These are phyloP conservation scores for Pemphigus obesinymphae DNA, from an alignment of 1,140 invertebrate genomes.

Conservation along the genomic window DNA sequence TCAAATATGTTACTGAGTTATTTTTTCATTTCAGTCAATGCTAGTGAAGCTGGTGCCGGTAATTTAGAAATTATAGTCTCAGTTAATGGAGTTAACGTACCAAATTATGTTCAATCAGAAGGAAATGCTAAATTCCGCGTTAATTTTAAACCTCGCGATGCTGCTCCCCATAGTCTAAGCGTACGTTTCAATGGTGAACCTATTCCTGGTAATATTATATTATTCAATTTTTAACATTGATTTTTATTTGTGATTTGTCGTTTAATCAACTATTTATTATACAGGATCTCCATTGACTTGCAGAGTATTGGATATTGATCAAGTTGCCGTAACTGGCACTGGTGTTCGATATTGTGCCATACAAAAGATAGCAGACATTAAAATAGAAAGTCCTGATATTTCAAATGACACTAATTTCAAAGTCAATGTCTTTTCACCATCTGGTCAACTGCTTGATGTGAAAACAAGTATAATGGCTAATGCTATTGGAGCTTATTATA, in stretches of 20 bases:
- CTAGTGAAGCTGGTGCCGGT: slow-evolving; percentile 79
- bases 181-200: slow-evolving; percentile 95
- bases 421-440: slow-evolving; percentile 72
- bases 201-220: slow-evolving; percentile 64
- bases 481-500: slow-evolving; percentile 68
- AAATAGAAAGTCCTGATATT: slow-evolving; percentile 54
- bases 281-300: slow-evolving; percentile 82
- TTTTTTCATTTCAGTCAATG: slow-evolving; percentile 61
- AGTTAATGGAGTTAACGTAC: slow-evolving; percentile 94
- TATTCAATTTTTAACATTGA: too few relatives aligned
- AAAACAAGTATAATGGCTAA: slow-evolving; percentile 58
- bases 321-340: slow-evolving; percentile 58
- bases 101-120: slow-evolving; percentile 96
- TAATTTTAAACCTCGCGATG: slow-evolving; percentile 93
- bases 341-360: slow-evolving; percentile 62
- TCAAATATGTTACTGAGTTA: not conserved
- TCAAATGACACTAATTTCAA: slow-evolving; percentile 53
- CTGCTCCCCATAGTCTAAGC: slow-evolving; percentile 78
- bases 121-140: slow-evolving; percentile 93
- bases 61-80: slow-evolving; percentile 97
- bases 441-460: slow-evolving; percentile 68
- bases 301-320: slow-evolving; percentile 63
- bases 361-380: slow-evolving; percentile 57
- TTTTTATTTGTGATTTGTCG: not conserved
- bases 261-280: not conserved